Evolutionary conservation across 2,888 invertebrate species (phyloP), one percentile per base, ranked within the genome.

Genomic region (Orthosia gothica): DNA sequence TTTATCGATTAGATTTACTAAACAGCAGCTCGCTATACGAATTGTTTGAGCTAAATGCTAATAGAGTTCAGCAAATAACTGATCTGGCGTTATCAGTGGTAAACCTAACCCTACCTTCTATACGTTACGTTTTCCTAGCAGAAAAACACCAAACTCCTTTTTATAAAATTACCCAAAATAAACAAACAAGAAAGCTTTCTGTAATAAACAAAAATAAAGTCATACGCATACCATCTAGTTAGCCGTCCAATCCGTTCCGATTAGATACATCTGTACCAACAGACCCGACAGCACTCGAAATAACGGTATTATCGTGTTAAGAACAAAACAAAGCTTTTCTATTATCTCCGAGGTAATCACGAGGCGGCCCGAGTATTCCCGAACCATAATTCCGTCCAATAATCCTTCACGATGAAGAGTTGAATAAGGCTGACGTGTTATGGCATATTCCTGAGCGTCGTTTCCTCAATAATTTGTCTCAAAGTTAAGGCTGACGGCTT

Each of bases 361-460:
- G 86, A 78, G 55, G 75, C 86, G 80, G 83, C 81, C 84, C 81
- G 79, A 82, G 81, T 84, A 86, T 87, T 91, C 87, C 89, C 87
- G 85, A 62, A 73, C 73, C 90, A 82, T 81, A 78, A 85, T 83
- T 76, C 77, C 54, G 63, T 79, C 90, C 89, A 91, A 92, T 94
- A 93, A 93, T 92, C 92, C 92, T 91, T 93, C 90, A 90, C 90
- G 92, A 92, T 89, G 90, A 92, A 91, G 89, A 91, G 91, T 91
- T 89, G 87, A 92, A 91, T 91, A 91, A 91, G 88, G 88, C 88
- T 89, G 91, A 88, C 90, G 87, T 91, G 90, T 92, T 93, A 92
- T 90, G 89, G 89, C 91, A 89, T 92, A 91, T 93, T 92, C 89
- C 89, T 89, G 87, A 89, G 87, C 88, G 82, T 83, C 88, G 90